Conservation (phyloP, 2,113 vertebrate species). For the Brachirus orientalis region DNA sequence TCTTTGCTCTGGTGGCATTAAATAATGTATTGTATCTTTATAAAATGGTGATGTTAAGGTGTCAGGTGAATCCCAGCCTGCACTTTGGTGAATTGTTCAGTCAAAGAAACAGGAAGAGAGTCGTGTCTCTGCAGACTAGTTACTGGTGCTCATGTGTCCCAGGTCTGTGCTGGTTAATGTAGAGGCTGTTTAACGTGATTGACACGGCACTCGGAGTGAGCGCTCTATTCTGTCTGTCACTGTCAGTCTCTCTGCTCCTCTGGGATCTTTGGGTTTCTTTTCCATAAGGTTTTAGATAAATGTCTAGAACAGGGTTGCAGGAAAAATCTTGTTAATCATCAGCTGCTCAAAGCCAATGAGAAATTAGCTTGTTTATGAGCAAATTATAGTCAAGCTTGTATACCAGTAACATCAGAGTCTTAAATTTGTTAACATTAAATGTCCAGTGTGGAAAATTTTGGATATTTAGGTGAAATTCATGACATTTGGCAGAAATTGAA, state of each 20-base stretch:
- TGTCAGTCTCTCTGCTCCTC: slow-evolving; percentile 51
- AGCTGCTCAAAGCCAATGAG: too few relatives aligned
- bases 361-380: too few relatives aligned
- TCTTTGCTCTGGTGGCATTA: neutral
- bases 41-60: neutral
- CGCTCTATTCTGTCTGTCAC: slow-evolving; percentile 51
- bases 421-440: too few relatives aligned
- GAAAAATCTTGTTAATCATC: too few relatives aligned
- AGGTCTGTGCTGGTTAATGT: slow-evolving; percentile 40
- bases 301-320: neutral
- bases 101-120: slow-evolving; percentile 29
- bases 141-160: slow-evolving; percentile 52
- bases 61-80: slow-evolving; percentile 10
- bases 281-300: neutral
- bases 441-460: too few relatives aligned
- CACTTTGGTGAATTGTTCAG: neutral
- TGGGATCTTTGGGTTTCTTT: slow-evolving; percentile 27
- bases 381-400: too few relatives aligned
- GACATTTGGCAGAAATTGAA: too few relatives aligned
- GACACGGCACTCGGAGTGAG: slow-evolving; percentile 52
- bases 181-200: slow-evolving; percentile 58
- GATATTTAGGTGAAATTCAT: too few relatives aligned
- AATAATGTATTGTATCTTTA: neutral
- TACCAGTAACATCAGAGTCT: too few relatives aligned
- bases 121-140: slow-evolving; percentile 37